Evolutionary conservation across 2,797 vertebrate genomes (phyloP).

Genomic region (Menidia menidia): DNA sequence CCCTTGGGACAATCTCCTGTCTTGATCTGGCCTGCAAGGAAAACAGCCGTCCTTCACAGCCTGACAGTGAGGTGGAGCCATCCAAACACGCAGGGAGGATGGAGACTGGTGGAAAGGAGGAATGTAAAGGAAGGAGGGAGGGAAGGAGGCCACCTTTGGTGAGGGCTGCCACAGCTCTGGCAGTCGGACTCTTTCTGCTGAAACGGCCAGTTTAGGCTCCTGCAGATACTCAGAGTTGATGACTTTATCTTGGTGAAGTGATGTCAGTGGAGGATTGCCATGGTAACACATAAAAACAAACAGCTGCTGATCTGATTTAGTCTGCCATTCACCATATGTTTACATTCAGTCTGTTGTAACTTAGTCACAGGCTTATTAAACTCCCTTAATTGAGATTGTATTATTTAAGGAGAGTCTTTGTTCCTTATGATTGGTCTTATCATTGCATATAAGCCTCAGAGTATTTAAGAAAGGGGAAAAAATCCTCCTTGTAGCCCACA

Average conservation of each 20-base stretch:
- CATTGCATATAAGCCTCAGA: constrained; percentile 80
- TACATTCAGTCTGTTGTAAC: constrained; percentile 52
- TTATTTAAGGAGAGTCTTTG: constrained; percentile 40
- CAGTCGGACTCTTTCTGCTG: constrained; percentile 52
- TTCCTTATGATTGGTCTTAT: constrained; percentile 51
- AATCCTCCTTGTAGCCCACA: constrained; percentile 83
- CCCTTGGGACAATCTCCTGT: constrained; percentile 77
- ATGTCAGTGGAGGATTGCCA: constrained; percentile 54
- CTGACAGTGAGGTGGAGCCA: constrained; percentile 80
- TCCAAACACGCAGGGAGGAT: constrained; percentile 72
- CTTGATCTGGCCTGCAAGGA: constrained; percentile 81
- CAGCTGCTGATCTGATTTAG: constrained; percentile 55
- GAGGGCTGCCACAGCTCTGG: constrained; percentile 57
- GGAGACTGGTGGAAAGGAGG: constrained; percentile 72
- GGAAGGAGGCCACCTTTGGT: constrained; percentile 73
- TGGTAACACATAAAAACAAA: constrained; percentile 52
- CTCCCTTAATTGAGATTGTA: constrained; percentile 25
- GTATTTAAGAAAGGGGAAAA: constrained; percentile 72
- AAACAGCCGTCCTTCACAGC: constrained; percentile 79
- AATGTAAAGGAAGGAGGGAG: constrained; percentile 63
- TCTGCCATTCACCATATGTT: constrained; percentile 68
- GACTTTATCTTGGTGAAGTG: constrained; percentile 57
- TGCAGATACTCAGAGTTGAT: constrained; percentile 51
- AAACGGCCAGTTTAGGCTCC: constrained; percentile 47
- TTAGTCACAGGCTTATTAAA: constrained; percentile 57